Evolutionary conservation across 1,140 invertebrate genomes (phyloP).

Genomic region (Ceratitis capitata): DNA sequence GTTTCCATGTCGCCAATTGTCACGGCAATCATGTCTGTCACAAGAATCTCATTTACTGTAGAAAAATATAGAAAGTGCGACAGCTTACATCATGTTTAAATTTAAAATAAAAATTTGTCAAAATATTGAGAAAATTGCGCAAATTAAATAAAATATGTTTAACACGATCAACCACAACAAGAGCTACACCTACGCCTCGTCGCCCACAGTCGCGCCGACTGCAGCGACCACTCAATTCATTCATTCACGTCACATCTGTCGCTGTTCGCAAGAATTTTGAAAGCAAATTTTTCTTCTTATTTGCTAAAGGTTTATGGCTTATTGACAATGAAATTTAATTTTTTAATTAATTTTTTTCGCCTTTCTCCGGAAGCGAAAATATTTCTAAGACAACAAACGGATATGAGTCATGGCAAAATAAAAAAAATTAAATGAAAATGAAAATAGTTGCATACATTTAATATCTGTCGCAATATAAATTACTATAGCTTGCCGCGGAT

Average conservation of each 20-base stretch:
- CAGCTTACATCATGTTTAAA: slow-evolving; percentile 27
- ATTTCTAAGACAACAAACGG: background rate
- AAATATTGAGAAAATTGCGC: background rate
- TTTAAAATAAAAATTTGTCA: slow-evolving; percentile 24
- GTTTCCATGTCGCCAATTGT: slow-evolving; percentile 9
- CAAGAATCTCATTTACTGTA: background rate
- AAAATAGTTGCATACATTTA: no score
- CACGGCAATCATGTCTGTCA: slow-evolving; percentile 18
- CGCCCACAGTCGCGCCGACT: background rate
- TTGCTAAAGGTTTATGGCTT: background rate
- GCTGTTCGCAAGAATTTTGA: background rate
- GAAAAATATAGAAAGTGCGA: background rate
- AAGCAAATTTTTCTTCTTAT: background rate
- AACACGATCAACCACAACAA: no score
- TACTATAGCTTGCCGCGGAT: no score
- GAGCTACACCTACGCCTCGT: background rate
- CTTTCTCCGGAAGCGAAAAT: background rate
- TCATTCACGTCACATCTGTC: background rate
- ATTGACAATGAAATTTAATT: background rate
- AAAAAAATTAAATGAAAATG: no score
- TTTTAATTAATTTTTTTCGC: background rate
- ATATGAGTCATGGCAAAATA: background rate
- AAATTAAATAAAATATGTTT: background rate
- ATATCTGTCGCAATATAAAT: no score
- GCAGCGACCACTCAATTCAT: background rate